Percentiles rank a stretch among this genome's conserved stretches.
phyloP scores from a whole-genome alignment of 2,113 vertebrate genomes.

The Prionailurus viverrinus region DNA sequence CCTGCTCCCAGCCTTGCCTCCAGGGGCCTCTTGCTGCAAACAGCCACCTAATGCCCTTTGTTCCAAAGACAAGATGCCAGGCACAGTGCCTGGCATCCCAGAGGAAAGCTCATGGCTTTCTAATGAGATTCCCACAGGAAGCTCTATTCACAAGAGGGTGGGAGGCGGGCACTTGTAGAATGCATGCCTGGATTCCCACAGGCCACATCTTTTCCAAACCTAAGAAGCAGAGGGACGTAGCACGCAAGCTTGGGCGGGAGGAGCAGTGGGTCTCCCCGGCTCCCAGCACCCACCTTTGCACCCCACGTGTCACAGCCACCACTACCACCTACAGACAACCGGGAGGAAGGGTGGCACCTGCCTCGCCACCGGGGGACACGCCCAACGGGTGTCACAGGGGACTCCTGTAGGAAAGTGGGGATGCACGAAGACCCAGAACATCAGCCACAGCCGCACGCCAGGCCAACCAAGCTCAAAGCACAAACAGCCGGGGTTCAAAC shows the following conservation, averaged over 20 bases:
- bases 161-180: conserved; percentile 22
- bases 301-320: not conserved
- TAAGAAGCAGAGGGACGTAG: not conserved
- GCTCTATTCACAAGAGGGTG: not conserved
- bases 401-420: not conserved
- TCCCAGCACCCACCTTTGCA: not conserved
- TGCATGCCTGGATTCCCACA: not conserved
- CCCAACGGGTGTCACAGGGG: not conserved
- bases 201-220: not conserved
- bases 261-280: not conserved
- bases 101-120: not conserved
- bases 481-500: not conserved
- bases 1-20: not conserved
- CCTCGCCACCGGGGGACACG: rapidly evolving
- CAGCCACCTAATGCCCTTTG: not conserved
- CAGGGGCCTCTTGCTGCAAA: not conserved
- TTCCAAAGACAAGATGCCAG: not conserved
- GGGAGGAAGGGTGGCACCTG: not conserved
- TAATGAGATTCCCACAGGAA: not conserved
- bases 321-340: not conserved
- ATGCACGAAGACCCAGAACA: not conserved
- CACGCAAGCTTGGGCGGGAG: not conserved
- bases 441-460: not conserved
- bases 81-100: rapidly evolving
- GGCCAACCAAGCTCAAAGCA: not conserved